Conservation (phyloP, 92 coral and sea anemone species). For the Diadumene lineata region DNA sequence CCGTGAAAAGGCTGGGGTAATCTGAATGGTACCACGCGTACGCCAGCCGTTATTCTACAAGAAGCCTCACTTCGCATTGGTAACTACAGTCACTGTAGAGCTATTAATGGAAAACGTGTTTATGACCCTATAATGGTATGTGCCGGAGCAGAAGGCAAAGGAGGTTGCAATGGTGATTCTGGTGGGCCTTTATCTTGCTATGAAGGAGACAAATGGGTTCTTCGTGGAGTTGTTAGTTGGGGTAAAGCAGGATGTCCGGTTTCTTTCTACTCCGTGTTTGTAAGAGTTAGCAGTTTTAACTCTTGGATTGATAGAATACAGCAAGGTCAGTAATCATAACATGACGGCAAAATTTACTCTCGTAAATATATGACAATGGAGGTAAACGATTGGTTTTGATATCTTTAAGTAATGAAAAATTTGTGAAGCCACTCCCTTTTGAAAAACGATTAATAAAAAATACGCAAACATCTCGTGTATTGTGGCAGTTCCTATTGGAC, state of each 20-base stretch:
- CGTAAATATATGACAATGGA: no score
- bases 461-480: no score
- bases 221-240: slow-evolving; percentile 28
- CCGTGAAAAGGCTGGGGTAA: background rate
- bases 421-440: no score
- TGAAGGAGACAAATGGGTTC: slow-evolving; percentile 5
- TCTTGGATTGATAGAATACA: background rate
- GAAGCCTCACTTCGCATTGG: slow-evolving; percentile 34
- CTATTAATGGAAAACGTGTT: slow-evolving; percentile 7
- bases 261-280: slow-evolving; percentile 7
- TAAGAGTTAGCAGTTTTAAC: slow-evolving; percentile 18
- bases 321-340: slow-evolving; percentile 26
- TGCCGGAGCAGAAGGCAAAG: slow-evolving; percentile 7
- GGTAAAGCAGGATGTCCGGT: background rate
- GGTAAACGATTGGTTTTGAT: no score
- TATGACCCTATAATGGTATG: slow-evolving; percentile 19
- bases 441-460: no score
- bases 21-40: background rate
- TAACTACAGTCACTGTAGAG: slow-evolving; percentile 7
- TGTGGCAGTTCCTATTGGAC: no score
- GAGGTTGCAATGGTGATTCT: slow-evolving; percentile 9
- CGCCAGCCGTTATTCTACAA: slow-evolving; percentile 32
- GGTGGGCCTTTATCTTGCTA: slow-evolving; percentile 22
- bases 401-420: no score
- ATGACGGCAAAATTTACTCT: no score